Base-by-base conservation (phyloP, 1,140 invertebrate species). In the Gonioctena quinquepunctata region DNA sequence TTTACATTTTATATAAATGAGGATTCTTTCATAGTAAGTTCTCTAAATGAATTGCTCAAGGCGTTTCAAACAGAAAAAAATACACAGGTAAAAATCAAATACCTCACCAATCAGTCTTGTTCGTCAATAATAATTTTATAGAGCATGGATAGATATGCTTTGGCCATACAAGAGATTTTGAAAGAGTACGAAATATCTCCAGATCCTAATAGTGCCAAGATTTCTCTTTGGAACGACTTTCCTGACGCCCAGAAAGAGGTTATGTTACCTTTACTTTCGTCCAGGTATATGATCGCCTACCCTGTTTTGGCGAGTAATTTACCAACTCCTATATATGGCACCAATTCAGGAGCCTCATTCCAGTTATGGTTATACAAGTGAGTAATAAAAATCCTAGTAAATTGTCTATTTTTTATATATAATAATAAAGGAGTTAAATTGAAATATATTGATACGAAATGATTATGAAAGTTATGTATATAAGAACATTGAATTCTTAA, bases 161-260 rank as follows among this genome's bases (percentile, higher is more conserved):
- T 93, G 63, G 92, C 92, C 11, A 93, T 94, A 72, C 88, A 93
- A 83, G 91, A 93, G 80, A 91, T 92, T 71, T 79, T 94, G 54
- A 91, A 89, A 77, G 84, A 87, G 1, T 92, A 90, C 65, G 86
- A 89, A 11, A 91, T 94, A 63, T 88, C 87, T 13, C 90, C 90
- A 2, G 83, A 85, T 62, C 86, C 87, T 2, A 83, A 82, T 6
- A 74, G 75, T 57, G 26, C 52, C 13, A 87, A 86, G 70, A 89
- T 90, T 71, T 80, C 86, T 33, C 77, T 92, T 0, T 93, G 92
- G 92, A 79, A 89, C n/a, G 87, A 84, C 65, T 87, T 93, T 68
- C 86, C 91, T 0, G 79, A 86, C 50, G 84, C 88, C 42, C 89
- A 90, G 82, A 88, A 90, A 78, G 90, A 92, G 75, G 87, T 93